Base-by-base conservation (phyloP, 2,113 vertebrate species). In the Apeltes quadracus region DNA sequence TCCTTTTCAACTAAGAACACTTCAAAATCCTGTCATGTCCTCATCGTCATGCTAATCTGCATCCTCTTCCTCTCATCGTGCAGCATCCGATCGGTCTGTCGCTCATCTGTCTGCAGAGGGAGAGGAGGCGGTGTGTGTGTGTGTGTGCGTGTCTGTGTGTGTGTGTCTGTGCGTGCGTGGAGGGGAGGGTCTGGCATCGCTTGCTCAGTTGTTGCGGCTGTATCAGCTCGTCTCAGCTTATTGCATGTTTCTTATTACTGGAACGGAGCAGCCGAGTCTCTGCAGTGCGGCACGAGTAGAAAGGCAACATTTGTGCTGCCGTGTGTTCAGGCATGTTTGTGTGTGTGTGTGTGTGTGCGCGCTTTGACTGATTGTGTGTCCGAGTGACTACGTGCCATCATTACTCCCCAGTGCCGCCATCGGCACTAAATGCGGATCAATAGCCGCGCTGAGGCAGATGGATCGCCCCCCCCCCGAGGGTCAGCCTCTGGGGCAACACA, bases 61-160 rank as follows among this genome's bases (percentile, higher is more conserved):
- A 77, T 62, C 83, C 78, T 77, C 53, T 23, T 72, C 14, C 84
- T 85, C 78, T 74, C 83, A 81, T 89, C 81, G 78, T 65, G 72
- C 20, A 81, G 78, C 82, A 74, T 88, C 88, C 74, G 25, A 91
- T 92, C 88, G 90, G 84, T 86, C 87, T 70, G 85, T 88, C 86
- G 91, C 86, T 89, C 88, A 90, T 94, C 92, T 87, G 89, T 84
- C 90, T 91, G 74, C 69, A 58, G 69, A 65, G 76, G 53, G 61
- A 25, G 76, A 41, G 57, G 55, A 18, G 22, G 70, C 44, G 59
- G 29, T 14, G 70, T 15, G 44, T 18, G 44, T 18, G 44, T 20
- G 44, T 20, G 44, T 20, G 20, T 48, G 44, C 10, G 44, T 48
- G 44, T 48, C 20, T 48, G 46, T n/a, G 46, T 48, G 46, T 50